Percentiles rank a stretch among this genome's conserved stretches.
Conservation (phyloP, 2,113 vertebrate species). For the Tricholaema leucomelas region DNA sequence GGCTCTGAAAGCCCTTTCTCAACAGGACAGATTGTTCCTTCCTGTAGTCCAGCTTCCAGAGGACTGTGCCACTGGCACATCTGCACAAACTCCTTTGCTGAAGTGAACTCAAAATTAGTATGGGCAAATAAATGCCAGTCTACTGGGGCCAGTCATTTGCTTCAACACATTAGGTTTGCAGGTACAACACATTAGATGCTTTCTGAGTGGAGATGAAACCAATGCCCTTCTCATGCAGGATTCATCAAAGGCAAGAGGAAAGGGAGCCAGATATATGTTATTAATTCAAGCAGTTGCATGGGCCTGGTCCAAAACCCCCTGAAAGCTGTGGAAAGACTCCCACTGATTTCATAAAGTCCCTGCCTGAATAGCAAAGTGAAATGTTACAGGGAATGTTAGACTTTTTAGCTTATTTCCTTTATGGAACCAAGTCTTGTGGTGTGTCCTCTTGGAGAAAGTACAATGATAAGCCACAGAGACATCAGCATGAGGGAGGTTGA, state of each 20-base stretch:
- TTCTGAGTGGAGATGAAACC: background rate
- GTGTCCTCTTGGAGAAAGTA: no score
- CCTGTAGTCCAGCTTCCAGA: background rate
- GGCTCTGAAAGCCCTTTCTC: background rate
- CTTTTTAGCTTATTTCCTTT: background rate
- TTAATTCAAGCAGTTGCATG: background rate
- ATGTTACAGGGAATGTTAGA: background rate
- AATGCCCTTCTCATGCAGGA: background rate
- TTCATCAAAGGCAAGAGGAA: background rate
- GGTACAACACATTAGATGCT: background rate
- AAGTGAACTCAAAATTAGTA: background rate
- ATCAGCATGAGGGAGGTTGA: no score
- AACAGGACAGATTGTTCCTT: background rate
- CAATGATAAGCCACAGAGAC: no score
- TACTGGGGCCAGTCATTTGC: accelerated
- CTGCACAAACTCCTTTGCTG: background rate
- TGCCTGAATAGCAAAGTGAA: background rate
- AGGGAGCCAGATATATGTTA: background rate
- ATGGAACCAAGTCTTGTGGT: no score
- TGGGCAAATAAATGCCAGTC: background rate
- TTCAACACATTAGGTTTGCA: background rate
- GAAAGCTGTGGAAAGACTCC: background rate
- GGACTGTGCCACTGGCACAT: background rate
- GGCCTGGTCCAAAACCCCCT: background rate
- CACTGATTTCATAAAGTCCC: background rate